Evolutionary conservation across 2,888 invertebrate genomes (phyloP).

Genomic region (Drosophila meridiana): DNA sequence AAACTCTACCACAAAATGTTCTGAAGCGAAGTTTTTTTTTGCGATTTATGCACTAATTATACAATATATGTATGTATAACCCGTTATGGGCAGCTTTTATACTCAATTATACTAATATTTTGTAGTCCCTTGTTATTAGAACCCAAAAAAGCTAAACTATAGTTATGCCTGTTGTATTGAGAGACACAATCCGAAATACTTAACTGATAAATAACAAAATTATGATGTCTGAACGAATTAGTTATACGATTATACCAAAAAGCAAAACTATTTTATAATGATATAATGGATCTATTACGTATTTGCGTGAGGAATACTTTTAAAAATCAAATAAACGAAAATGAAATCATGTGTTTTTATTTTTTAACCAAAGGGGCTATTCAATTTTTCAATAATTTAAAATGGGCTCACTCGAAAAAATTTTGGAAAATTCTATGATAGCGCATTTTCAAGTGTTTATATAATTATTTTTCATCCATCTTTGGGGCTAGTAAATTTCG

Average conservation of each 20-base stretch:
- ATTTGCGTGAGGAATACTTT: constrained; percentile 14
- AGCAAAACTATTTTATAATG: constrained; percentile 40
- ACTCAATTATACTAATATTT: constrained; percentile 33
- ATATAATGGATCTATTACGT: constrained; percentile 22
- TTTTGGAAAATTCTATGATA: too few relatives aligned
- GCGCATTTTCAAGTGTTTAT: too few relatives aligned
- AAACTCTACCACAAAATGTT: constrained; percentile 48
- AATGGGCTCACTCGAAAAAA: too few relatives aligned
- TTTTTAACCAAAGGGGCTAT: background rate
- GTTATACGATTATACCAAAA: constrained; percentile 64
- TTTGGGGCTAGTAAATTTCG: background rate
- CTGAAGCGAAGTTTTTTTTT: constrained; percentile 45
- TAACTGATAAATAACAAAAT: constrained; percentile 2
- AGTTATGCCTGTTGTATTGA: constrained; percentile 12
- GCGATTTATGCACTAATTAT: constrained; percentile 32
- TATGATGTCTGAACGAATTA: constrained; percentile 39
- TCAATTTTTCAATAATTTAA: background rate
- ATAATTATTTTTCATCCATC: background rate
- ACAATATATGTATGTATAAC: constrained; percentile 26
- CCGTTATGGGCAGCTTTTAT: constrained; percentile 51
- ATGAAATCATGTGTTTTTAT: background rate
- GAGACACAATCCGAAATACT: constrained; percentile 5
- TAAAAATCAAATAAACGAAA: constrained; percentile 27
- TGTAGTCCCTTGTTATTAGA: constrained; percentile 47
- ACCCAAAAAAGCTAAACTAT: background rate